Evolutionary conservation across 2,113 vertebrate species (phyloP), one percentile per base, ranked within the genome.

Genomic region (Romanogobio albipinnatus): DNA sequence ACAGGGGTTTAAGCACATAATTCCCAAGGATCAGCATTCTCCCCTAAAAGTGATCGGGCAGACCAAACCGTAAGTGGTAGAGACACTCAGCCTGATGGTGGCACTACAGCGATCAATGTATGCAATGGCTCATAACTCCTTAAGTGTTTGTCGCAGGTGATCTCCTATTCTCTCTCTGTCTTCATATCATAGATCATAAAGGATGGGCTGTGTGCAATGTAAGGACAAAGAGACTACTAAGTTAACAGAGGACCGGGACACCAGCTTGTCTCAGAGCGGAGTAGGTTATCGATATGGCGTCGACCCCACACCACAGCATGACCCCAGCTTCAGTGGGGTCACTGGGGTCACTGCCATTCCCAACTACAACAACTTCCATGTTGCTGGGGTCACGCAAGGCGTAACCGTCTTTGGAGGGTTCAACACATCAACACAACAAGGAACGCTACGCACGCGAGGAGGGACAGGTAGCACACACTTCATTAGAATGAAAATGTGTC

Each of bases 191-290:
- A 97, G 97, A 96, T 93, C 95, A 93, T 96, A 96, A 96, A 98
- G 96, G 97, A 99, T 99, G 98, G 98, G 98, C 97, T 99, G 98
- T 97, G 97, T 97, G 95, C 98, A 99, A 97, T 99, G 97, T 95
- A 98, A 98, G 96, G 97, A 98, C 90, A 99, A 98, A 95, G 97
- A 98, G 94, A 95, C 96, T 86, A 95, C 96, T 86, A 98, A 98
- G 97, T 95, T 97, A 90, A 97, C 96, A 4, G 97, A 98, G 0
- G 96, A 97, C 90, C 91, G 95, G 86, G 96, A 96, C 84, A 93
- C 95, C 91, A 95, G 95, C 92, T 93, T 97, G 93, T 96, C 96
- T 89, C 97, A 96, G 92, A 96, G 95, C 86, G 94, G 95, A 51
- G 95, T 94, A 3, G 96, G 94, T 83, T 98, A 97, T 91, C 96